These are phyloP conservation scores for Platynereis dumerilii DNA, from an alignment of 2,888 invertebrate species.

Conservation along the genomic window DNA sequence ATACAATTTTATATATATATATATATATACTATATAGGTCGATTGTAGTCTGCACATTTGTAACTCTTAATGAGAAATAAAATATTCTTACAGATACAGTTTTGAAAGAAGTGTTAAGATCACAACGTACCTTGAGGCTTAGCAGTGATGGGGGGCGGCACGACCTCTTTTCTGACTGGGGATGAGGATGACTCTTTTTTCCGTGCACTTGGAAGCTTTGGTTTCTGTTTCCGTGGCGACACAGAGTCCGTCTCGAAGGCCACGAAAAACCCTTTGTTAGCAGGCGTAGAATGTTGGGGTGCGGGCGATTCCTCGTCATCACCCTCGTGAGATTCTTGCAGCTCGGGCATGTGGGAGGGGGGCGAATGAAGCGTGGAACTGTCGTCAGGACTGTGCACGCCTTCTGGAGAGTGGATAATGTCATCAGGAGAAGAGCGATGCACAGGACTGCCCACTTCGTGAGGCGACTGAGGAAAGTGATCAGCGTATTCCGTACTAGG, in stretches of 20 bases:
- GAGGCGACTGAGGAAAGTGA: neutral
- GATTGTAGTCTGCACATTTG: too few relatives aligned
- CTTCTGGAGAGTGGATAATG: too few relatives aligned
- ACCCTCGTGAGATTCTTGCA: too few relatives aligned
- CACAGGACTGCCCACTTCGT: constrained; percentile 16
- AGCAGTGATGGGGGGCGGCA: constrained; percentile 4
- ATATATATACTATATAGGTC: too few relatives aligned
- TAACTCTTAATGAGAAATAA: too few relatives aligned
- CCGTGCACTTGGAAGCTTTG: constrained; percentile 58
- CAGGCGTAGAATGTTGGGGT: neutral
- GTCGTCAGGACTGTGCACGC: neutral
- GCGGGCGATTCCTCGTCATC: neutral
- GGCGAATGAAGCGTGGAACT: neutral
- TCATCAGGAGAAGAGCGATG: neutral
- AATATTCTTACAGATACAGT: too few relatives aligned
- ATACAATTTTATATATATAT: too few relatives aligned
- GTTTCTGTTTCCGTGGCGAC: constrained; percentile 82
- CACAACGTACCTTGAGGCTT: neutral
- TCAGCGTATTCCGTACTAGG: neutral
- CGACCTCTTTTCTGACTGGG: constrained; percentile 1
- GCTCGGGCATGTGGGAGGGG: too few relatives aligned
- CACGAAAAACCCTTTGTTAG: constrained; percentile 78
- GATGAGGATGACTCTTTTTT: constrained; percentile 26
- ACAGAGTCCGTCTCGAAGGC: constrained; percentile 83
- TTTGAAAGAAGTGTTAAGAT: too few relatives aligned